Percentiles rank a stretch among this genome's conserved stretches.
phyloP scores from a whole-genome alignment of 1,140 invertebrate species.

The Bombus cullumanus region DNA sequence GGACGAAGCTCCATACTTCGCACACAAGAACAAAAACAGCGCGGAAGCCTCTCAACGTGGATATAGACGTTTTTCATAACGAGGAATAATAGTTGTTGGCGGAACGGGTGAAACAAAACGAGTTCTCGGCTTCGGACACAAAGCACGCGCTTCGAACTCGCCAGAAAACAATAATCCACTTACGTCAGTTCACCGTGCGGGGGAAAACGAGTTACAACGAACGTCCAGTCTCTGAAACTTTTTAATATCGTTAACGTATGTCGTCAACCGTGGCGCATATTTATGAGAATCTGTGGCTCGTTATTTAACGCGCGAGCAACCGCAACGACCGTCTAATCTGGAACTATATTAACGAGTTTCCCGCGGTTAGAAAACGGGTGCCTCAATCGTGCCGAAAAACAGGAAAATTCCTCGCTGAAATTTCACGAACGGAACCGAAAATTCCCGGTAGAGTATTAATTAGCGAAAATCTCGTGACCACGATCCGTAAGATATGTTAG shows the following conservation, averaged over 20 bases:
- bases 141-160: slow-evolving; percentile 39
- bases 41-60: not conserved
- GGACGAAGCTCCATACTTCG: too few relatives aligned
- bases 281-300: slow-evolving; percentile 12
- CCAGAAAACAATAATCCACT: slow-evolving; percentile 49
- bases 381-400: not conserved
- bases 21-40: not conserved
- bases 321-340: not conserved
- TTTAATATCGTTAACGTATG: slow-evolving; percentile 46
- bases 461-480: not conserved
- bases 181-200: slow-evolving; percentile 41
- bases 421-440: not conserved
- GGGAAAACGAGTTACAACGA: slow-evolving; percentile 41
- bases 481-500: not conserved
- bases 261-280: slow-evolving; percentile 33
- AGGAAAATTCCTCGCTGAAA: not conserved
- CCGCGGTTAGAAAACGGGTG: not conserved
- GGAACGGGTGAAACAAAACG: slow-evolving; percentile 16
- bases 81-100: slow-evolving; percentile 39
- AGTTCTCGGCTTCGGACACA: not conserved
- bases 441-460: not conserved
- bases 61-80: slow-evolving; percentile 27
- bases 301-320: slow-evolving; percentile 1
- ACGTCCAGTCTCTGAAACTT: slow-evolving; percentile 27
- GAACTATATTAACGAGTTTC: not conserved